Base-by-base conservation (phyloP, 2,113 vertebrate species). In the Struthio camelus region DNA sequence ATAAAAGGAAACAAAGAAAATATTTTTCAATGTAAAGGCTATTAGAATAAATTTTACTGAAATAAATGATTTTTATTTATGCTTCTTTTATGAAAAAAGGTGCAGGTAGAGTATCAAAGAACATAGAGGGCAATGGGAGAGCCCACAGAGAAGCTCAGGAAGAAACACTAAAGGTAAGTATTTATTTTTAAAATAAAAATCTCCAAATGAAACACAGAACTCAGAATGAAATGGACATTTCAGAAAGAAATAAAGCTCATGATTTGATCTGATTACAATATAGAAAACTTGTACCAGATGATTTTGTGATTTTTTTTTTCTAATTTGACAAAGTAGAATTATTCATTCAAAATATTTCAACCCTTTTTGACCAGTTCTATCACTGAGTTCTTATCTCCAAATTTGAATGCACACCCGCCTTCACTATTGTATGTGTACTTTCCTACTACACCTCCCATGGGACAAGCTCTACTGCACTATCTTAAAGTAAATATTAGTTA, bases 401-500 rank as follows among this genome's bases (percentile, higher is more conserved):
- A 86, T 75, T 32, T 90, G 77, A 51, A 91, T 91, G 61, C 77
- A 90, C 91, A 85, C 85, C 85, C 54, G 53, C 10, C 75, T 78
- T 81, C 54, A 27, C 44, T 44, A 17, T 24, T 24, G 2, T 24
- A 9, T 50, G 42, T 85, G 23, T 53, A 12, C 71, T 87, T 93
- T 93, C 42, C 85, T 46, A 18, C 79, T 85, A 78, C 71, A 61
- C 42, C 46, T 61, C 40, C 71, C 81, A 34, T 34, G 50, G 40
- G 53, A 1, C 80, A 87, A 94, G 76, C 40, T 93, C n/a, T 86
- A 28, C 85, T 71, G 34, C 71, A 69, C n/a, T 96, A 83, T 91
- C 94, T 88, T 85, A 94, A 93, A 80, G 85, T 89, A 97, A 95
- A 97, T 95, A 94, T 91, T 94, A 51, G 85, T 83, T 56, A 71